These are phyloP conservation scores for Falco punctatus DNA, from an alignment of 2,113 vertebrate species.

Conservation along the genomic window DNA sequence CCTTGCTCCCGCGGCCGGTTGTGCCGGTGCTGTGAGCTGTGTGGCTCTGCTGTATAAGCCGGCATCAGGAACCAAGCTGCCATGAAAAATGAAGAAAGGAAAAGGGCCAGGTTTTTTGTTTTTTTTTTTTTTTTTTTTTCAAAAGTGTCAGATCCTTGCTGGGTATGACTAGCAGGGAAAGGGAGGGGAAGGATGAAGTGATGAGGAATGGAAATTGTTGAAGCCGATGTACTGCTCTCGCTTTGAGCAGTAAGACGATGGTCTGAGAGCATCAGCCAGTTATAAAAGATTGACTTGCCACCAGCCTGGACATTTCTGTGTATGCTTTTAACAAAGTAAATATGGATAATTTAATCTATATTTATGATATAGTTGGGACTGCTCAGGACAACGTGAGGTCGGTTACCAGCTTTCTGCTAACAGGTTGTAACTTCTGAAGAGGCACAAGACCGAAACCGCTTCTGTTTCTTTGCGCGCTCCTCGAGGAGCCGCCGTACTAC, in stretches of 20 bases:
- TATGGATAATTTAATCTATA: not conserved
- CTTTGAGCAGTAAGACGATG: fast-evolving
- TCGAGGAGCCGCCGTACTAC: fast-evolving
- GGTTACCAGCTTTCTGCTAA: not conserved
- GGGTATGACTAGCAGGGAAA: fast-evolving
- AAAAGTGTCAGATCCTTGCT: not conserved
- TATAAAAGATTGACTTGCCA: not conserved
- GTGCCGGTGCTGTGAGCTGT: not conserved
- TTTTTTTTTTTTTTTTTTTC: not conserved
- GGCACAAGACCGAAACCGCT: fast-evolving
- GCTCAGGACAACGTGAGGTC: fast-evolving
- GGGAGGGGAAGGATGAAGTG: not conserved
- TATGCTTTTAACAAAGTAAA: not conserved
- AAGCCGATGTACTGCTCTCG: fast-evolving
- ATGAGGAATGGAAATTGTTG: not conserved
- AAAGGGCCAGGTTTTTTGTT: not conserved
- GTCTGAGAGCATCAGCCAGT: not conserved
- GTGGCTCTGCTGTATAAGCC: not conserved
- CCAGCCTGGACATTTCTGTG: fast-evolving
- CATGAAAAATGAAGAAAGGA: not conserved
- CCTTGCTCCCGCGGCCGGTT: not conserved
- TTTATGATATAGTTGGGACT: not conserved
- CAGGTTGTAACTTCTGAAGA: not conserved
- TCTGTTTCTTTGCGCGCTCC: fast-evolving
- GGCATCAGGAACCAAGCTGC: fast-evolving